Conservation (phyloP, 2,797 vertebrate genomes). For the Acestrorhynchus altus region DNA sequence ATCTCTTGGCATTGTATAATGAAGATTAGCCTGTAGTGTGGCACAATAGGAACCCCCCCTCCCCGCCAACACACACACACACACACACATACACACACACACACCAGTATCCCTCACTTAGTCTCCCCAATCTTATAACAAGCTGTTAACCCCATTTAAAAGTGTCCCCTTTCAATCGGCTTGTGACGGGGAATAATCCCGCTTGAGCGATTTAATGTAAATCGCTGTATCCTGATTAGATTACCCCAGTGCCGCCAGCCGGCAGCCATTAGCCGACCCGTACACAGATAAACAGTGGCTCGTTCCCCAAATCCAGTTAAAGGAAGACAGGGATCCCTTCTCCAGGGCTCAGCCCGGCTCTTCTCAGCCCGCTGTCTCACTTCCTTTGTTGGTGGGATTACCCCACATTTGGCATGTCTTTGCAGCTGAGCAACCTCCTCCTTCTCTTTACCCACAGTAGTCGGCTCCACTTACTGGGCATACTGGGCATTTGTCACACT, state of each 20-base stretch:
- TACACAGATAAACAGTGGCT: conserved; percentile 63
- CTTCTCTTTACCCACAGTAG: conserved; percentile 12
- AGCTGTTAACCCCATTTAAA: conserved; percentile 82
- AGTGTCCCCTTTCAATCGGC: conserved; percentile 77
- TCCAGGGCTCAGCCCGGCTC: conserved; percentile 46
- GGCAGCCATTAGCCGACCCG: conserved; percentile 59
- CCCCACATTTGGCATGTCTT: conserved; percentile 51
- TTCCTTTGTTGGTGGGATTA: conserved; percentile 55
- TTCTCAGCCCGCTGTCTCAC: conserved; percentile 35
- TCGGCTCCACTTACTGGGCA: background rate
- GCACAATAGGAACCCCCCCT: conserved; percentile 51
- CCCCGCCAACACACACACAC: conserved; percentile 22
- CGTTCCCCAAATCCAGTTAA: conserved; percentile 65
- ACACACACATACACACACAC: conserved; percentile 17
- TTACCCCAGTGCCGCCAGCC: conserved; percentile 65
- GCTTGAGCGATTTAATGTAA: conserved; percentile 78
- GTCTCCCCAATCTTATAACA: conserved; percentile 71
- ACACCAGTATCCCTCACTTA: conserved; percentile 60
- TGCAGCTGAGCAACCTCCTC: conserved; percentile 33
- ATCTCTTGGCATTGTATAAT: conserved; percentile 70
- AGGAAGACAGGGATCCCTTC: conserved; percentile 56
- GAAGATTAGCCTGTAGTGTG: conserved; percentile 71
- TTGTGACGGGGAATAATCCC: conserved; percentile 77
- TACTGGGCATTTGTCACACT: conserved; percentile 4
- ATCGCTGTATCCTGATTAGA: conserved; percentile 81